Conservation (phyloP, 2,888 invertebrate genomes). For the Cephus rjabovi region DNA sequence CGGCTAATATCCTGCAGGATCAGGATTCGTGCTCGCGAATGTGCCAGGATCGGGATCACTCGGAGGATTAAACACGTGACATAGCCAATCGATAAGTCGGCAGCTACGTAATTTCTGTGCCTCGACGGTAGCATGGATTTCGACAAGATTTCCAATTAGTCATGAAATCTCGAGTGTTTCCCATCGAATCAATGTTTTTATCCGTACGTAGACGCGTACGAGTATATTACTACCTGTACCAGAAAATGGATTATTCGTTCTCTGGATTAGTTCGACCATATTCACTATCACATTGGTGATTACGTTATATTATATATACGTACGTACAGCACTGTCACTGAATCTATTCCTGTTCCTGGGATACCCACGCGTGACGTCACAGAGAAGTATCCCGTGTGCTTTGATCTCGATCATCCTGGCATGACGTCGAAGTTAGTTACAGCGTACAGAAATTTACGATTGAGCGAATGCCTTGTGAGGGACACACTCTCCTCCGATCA, state of each 20-base stretch:
- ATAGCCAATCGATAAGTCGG: neutral
- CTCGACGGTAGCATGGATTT: neutral
- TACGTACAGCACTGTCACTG: neutral
- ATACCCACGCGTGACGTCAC: neutral
- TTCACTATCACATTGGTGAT: neutral
- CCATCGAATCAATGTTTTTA: neutral
- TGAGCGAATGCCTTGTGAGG: neutral
- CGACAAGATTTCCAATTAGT: neutral
- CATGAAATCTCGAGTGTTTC: neutral
- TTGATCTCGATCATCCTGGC: neutral
- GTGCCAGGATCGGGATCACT: neutral
- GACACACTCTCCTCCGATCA: neutral
- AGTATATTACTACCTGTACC: neutral
- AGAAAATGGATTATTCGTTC: neutral
- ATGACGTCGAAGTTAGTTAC: neutral
- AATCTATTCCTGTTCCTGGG: neutral
- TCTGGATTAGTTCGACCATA: neutral
- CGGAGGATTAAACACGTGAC: neutral
- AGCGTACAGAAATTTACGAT: neutral
- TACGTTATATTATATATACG: neutral
- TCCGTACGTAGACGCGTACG: neutral
- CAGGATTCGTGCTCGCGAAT: slow-evolving; percentile 8
- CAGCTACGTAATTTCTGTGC: neutral
- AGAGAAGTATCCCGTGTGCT: neutral
- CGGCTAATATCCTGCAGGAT: slow-evolving; percentile 38